Conservation (phyloP, 1,140 invertebrate genomes). For the Steinernema feltiae region DNA sequence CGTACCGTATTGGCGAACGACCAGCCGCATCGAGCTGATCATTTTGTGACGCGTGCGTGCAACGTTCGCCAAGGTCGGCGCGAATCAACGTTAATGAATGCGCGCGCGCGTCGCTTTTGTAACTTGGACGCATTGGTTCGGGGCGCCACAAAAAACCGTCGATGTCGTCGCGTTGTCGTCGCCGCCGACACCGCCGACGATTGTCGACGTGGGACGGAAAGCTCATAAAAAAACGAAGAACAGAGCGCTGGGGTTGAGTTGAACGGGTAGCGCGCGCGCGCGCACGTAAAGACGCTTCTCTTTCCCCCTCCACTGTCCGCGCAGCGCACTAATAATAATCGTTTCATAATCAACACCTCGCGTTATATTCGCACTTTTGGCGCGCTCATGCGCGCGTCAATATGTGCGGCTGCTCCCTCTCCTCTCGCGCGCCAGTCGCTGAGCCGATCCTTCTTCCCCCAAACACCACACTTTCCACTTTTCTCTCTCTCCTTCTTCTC, state of each 20-base stretch:
- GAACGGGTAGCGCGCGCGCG: no score
- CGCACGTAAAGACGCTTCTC: no score
- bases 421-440: no score
- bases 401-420: constrained; percentile 3
- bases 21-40: background rate
- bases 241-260: no score
- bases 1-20: background rate
- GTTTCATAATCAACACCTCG: constrained; percentile 9
- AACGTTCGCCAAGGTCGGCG: constrained; percentile 12
- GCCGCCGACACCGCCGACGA: no score
- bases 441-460: no score
- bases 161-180: background rate
- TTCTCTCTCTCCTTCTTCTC: background rate
- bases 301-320: background rate
- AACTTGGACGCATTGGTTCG: background rate
- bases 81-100: background rate
- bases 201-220: no score
- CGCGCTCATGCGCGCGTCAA: background rate
- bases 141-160: background rate
- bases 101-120: constrained; percentile 9
- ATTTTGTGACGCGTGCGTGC: background rate
- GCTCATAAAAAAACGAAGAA: no score
- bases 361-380: background rate
- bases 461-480: no score
- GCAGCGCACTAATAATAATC: constrained; percentile 13